These are phyloP conservation scores for Synaphobranchus kaupii DNA, from an alignment of 2,797 vertebrate species.

Conservation along the genomic window DNA sequence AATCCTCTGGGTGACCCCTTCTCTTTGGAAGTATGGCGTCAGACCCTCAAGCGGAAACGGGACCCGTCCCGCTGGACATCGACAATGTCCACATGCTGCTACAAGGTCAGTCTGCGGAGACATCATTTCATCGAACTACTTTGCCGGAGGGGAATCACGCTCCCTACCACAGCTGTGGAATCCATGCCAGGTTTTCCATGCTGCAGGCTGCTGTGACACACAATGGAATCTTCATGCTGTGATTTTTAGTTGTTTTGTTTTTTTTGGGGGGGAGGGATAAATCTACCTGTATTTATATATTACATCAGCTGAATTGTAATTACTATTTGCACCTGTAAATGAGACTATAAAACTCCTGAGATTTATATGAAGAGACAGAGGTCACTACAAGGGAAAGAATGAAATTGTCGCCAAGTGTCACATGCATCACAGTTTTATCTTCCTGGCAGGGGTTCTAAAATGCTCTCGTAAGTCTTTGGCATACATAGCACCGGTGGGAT, in stretches of 20 bases:
- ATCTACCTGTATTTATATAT: not conserved
- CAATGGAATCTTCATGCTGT: not conserved
- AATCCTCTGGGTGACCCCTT: constrained; percentile 41
- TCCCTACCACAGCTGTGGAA: not conserved
- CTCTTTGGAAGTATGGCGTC: constrained; percentile 72
- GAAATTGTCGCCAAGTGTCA: not conserved
- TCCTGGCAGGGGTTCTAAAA: not conserved
- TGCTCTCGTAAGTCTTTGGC: not conserved
- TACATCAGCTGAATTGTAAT: not conserved
- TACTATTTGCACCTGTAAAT: not conserved
- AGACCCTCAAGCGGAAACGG: constrained; percentile 60
- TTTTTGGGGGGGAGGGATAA: not conserved
- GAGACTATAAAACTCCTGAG: not conserved
- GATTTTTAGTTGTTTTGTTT: not conserved
- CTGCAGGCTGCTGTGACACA: not conserved
- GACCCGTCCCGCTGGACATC: constrained; percentile 80
- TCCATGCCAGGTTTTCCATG: not conserved
- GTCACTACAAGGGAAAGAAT: constrained; percentile 6
- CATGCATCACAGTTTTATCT: not conserved
- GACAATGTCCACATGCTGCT: constrained; percentile 83
- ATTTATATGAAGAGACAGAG: not conserved
- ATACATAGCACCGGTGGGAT: not conserved
- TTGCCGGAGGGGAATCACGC: not conserved
- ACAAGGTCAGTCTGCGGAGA: constrained; percentile 73
- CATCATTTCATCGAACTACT: not conserved